Conservation (phyloP, 2,888 invertebrate species). For the Ischnus inquisitorius region DNA sequence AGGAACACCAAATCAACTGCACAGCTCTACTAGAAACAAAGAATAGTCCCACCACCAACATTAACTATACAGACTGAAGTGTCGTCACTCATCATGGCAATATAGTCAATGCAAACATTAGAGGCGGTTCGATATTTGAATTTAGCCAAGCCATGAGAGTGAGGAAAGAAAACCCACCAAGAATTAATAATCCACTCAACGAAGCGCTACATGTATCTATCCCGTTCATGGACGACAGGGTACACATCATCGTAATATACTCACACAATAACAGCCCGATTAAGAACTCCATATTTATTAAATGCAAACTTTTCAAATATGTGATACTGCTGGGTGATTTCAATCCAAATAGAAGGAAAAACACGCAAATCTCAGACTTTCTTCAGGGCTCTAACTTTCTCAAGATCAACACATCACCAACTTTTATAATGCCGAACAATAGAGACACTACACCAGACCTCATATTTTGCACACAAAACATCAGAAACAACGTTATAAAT, state of each 20-base stretch:
- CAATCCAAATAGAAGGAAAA: not conserved
- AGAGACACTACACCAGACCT: not conserved
- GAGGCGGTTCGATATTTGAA: slow-evolving; percentile 13
- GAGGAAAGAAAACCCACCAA: slow-evolving; percentile 25
- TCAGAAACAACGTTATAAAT: slow-evolving; percentile 13
- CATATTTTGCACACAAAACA: slow-evolving; percentile 10
- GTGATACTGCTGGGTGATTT: not conserved
- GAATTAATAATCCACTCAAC: slow-evolving; percentile 14
- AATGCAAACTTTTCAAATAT: not conserved
- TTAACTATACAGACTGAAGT: not conserved
- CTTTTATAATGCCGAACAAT: slow-evolving; percentile 27
- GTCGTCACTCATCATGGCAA: not conserved
- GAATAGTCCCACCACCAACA: not conserved
- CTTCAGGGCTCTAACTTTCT: not conserved
- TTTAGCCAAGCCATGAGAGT: not conserved
- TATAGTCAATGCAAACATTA: not conserved
- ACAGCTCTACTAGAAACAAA: slow-evolving; percentile 27
- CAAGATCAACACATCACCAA: slow-evolving; percentile 8
- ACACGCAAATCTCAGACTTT: slow-evolving; percentile 10
- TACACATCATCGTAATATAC: slow-evolving; percentile 32
- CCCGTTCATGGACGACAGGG: not conserved
- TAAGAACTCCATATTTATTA: not conserved
- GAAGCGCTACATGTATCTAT: slow-evolving; percentile 11
- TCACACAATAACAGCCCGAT: not conserved
- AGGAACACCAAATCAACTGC: slow-evolving; percentile 21